These are phyloP conservation scores for Leptinotarsa defecta DNA, from an alignment of 1,140 invertebrate species.

Conservation along the genomic window DNA sequence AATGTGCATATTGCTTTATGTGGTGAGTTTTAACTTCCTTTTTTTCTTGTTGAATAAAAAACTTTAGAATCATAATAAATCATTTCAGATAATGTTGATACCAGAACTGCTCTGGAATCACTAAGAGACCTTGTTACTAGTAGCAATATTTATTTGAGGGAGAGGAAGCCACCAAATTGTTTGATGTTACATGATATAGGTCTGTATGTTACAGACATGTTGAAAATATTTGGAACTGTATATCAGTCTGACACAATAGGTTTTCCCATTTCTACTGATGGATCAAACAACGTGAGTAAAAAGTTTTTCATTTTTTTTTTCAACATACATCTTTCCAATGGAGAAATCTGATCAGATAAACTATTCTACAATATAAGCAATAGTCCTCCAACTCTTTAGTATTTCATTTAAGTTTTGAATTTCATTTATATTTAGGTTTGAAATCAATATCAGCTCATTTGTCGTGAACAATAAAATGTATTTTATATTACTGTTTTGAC, in stretches of 20 bases:
- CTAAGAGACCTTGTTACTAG: slow-evolving; percentile 81
- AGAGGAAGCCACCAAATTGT: slow-evolving; percentile 63
- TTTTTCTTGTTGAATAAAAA: not conserved
- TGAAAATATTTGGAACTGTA: slow-evolving; percentile 90
- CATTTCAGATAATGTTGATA: slow-evolving; percentile 90
- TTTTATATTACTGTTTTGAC: too few relatives aligned
- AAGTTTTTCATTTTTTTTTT: not conserved
- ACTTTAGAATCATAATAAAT: not conserved
- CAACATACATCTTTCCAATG: too few relatives aligned
- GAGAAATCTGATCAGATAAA: too few relatives aligned
- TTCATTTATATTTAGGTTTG: too few relatives aligned
- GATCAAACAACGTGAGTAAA: slow-evolving; percentile 61
- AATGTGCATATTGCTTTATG: slow-evolving; percentile 86
- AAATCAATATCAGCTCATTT: too few relatives aligned
- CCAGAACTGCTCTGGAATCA: slow-evolving; percentile 79
- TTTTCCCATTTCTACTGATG: slow-evolving; percentile 67
- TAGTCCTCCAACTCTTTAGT: too few relatives aligned
- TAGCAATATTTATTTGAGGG: slow-evolving; percentile 84
- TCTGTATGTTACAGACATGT: slow-evolving; percentile 82
- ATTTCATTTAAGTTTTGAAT: too few relatives aligned
- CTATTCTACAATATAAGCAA: too few relatives aligned
- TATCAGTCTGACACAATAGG: slow-evolving; percentile 73
- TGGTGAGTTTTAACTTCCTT: slow-evolving; percentile 60
- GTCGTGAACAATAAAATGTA: too few relatives aligned
- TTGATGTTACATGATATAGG: slow-evolving; percentile 71